Conservation (phyloP, 2,113 vertebrate genomes). For the Solea senegalensis region DNA sequence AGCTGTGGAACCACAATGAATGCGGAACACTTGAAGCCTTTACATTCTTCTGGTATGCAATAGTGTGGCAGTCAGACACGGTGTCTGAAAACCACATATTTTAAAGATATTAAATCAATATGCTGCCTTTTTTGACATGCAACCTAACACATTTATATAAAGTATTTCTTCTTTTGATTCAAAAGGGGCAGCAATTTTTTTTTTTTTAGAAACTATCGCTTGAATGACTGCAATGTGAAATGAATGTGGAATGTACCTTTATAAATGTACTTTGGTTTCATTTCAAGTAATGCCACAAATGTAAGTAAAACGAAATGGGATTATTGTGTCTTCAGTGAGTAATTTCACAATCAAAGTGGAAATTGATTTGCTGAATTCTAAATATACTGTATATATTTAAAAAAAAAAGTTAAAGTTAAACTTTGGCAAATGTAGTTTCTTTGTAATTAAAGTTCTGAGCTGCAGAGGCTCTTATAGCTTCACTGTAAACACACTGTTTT, state of each 20-base stretch:
- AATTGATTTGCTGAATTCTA: background rate
- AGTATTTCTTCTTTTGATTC: background rate
- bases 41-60: constrained; percentile 1
- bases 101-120: background rate
- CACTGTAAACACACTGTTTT: constrained; percentile 31
- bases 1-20: constrained; percentile 52
- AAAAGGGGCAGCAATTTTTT: background rate
- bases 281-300: background rate
- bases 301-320: background rate
- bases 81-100: constrained; percentile 13
- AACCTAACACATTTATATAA: background rate
- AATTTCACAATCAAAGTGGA: background rate
- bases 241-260: background rate
- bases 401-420: background rate
- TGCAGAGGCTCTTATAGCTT: constrained; percentile 8
- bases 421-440: background rate
- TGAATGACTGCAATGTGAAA: background rate
- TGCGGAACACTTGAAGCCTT: background rate
- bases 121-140: background rate
- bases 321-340: too few species aligned
- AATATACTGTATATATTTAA: background rate
- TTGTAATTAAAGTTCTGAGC: background rate
- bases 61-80: background rate
- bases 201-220: background rate
- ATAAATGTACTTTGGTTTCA: background rate